phyloP scores from a whole-genome alignment of 2,888 invertebrate species.

The Conus canariensis region DNA sequence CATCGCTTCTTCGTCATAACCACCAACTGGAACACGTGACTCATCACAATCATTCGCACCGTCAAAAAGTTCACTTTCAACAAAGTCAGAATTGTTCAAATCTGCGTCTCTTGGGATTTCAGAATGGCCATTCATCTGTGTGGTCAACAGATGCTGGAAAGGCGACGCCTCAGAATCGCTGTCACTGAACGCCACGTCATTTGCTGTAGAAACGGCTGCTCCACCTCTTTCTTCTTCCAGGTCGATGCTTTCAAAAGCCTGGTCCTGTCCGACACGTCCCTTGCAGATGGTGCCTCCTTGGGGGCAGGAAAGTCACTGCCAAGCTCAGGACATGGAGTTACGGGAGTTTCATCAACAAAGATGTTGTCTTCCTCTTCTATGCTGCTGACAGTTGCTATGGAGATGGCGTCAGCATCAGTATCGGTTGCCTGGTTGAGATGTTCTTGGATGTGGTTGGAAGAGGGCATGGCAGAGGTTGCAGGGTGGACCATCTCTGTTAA shows the following conservation, averaged over 20 bases:
- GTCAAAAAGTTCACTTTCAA: not conserved
- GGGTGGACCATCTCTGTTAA: not conserved
- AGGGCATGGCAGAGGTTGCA: slow-evolving; percentile 17
- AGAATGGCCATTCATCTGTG: not conserved
- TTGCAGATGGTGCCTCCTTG: not conserved
- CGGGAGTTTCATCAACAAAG: not conserved
- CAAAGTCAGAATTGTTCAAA: not conserved
- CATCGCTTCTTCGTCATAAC: not conserved
- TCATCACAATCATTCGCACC: not conserved
- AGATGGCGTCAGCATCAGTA: slow-evolving; percentile 46
- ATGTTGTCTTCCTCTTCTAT: slow-evolving; percentile 41
- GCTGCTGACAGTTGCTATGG: slow-evolving; percentile 50
- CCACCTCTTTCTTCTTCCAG: not conserved
- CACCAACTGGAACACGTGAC: not conserved
- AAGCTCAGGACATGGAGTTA: not conserved
- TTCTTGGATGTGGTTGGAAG: not conserved
- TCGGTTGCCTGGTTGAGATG: slow-evolving; percentile 37
- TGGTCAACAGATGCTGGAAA: not conserved
- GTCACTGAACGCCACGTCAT: not conserved
- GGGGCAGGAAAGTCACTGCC: not conserved
- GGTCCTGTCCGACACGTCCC: not conserved
- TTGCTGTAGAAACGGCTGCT: not conserved
- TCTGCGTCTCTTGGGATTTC: not conserved
- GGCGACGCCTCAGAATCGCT: not conserved
- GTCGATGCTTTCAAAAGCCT: not conserved